Base-by-base conservation (phyloP, 2,888 invertebrate species). In the Leptopilina drosophilae region DNA sequence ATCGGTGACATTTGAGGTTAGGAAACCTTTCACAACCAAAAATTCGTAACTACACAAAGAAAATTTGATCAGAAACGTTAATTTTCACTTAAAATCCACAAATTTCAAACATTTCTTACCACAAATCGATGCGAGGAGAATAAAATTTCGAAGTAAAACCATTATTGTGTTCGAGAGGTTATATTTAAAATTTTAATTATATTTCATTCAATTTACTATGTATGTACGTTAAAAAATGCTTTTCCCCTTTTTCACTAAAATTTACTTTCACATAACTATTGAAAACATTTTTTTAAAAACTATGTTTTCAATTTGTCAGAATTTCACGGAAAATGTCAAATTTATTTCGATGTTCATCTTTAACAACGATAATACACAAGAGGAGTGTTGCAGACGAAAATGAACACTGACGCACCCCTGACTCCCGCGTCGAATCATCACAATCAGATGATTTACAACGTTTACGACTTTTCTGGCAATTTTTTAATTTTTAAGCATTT, bases 131-230 rank as follows among this genome's bases (percentile, higher is more conserved):
- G 86, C 83, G 78, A 90, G 83, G 81, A 90, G 81, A 11, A 85
- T 80, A 33, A 90, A 80, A 86, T 87, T 89, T 79, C 83, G 81
- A 66, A 89, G 78, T 76, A 88, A 89, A 87, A 90, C 89, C 91
- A 91, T 91, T 83, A 80, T 84, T 66, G 91, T 83, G 80, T 84
- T 66, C 5, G 26, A 33, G 64, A 76, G 59, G 46, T 12, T 75
- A 78, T 49, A 49, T 49, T 64, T 46, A 20, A 11, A 20, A 49
- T 73, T 46, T 59, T 67, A 15, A 26, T 26, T 42, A 9, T 14
- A 9, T 14, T 59, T 69, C n/a, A 46, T 67, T 69, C 77, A 65
- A 77, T 73, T 73, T 33, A 33, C 33, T 33, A 33, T 20, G 20
- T 26, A 33, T 33, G 3, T 33, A 33, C 26, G 33, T 64, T 62